Evolutionary conservation across 35 echinoderm and acorn worm species (phyloP), one percentile per base, ranked within the genome.

Genomic region (Acanthaster planci): DNA sequence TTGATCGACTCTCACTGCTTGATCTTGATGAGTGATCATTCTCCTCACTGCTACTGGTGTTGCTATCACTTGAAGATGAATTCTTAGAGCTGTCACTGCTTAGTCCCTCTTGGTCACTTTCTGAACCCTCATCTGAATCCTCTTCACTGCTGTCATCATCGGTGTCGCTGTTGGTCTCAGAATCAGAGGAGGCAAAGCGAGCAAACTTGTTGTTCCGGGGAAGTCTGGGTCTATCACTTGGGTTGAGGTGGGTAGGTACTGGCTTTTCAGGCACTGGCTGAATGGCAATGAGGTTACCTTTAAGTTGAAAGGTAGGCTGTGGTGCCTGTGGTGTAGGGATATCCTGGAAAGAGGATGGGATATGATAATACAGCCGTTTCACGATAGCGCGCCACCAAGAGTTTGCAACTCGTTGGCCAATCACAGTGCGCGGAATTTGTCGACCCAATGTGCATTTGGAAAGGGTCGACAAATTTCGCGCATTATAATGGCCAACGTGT

Each of bases 251-350:
- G 12, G 7, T 42, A 30, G 53, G 54, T 12, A 37, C 52, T 10
- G 80, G 75, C 76, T 29, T 23, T 12, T 44, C 52, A 36, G 84
- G 88, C 60, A 34, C 78, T 67, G 90, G 52, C 79, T 90, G 89
- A 27, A 95, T 95, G 15, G 93, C 81, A 9, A 95, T 95, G 17
- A 95, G 85, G 76, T 95, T 95, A 6, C 92, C 68, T 36, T 86
- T 68, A 14, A 64, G 78, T 78, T 84, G 75, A 79, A 90, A 86
- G 34, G 39, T 81, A 30, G 88, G 77, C 8, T 76, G 80, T 64
- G 90, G 87, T 60, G 82, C 30, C 30, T 56, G 78, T 68, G 84
- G 84, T 84, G 77, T 55, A 39, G 53, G 77, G 8, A 64, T 53
- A 72, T 34, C 34, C 52, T 81, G 44, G 40, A 37, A 21, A 76